Evolutionary conservation across 2,797 vertebrate genomes (phyloP).

Genomic region (Antennarius maculatus): DNA sequence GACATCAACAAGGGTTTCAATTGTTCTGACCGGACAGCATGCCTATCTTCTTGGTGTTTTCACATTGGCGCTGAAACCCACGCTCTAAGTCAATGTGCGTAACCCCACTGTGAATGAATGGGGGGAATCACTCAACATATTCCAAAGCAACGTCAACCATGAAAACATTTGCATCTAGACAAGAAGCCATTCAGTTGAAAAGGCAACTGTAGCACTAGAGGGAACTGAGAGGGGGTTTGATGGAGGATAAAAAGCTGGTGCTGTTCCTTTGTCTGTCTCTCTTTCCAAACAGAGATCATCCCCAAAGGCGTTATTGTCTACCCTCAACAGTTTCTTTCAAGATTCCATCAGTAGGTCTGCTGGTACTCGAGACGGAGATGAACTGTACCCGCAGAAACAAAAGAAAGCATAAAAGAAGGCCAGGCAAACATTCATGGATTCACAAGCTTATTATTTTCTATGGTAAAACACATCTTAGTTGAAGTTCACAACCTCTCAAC

Average conservation of each 20-base stretch:
- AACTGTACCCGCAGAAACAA: conserved; percentile 9
- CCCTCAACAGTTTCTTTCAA: conserved; percentile 53
- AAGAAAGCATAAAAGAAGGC: conserved; percentile 14
- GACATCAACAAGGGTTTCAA: conserved; percentile 57
- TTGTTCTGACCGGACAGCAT: conserved; percentile 63
- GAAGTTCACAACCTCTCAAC: conserved; percentile 21
- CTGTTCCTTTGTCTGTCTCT: conserved; percentile 6
- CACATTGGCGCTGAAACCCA: conserved; percentile 54
- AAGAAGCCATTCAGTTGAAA: conserved; percentile 74
- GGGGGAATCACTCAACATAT: conserved; percentile 63
- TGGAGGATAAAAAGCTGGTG: conserved; percentile 48
- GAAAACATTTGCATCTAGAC: conserved; percentile 78
- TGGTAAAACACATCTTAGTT: conserved; percentile 21
- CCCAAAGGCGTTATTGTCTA: conserved; percentile 34
- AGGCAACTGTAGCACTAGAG: conserved; percentile 61
- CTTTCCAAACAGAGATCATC: conserved; percentile 41
- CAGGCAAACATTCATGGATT: conserved; percentile 21
- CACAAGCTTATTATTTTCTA: conserved; percentile 19
- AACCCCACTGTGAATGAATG: conserved; percentile 59
- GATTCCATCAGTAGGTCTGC: conserved; percentile 14
- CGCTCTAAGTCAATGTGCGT: conserved; percentile 33
- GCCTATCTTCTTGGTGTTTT: conserved; percentile 53
- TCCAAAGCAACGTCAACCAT: conserved; percentile 63
- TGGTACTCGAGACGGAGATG: conserved; percentile 20
- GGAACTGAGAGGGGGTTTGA: conserved; percentile 64